These are phyloP conservation scores for Gobiocypris rarus DNA, from an alignment of 2,113 vertebrate species.

Conservation along the genomic window DNA sequence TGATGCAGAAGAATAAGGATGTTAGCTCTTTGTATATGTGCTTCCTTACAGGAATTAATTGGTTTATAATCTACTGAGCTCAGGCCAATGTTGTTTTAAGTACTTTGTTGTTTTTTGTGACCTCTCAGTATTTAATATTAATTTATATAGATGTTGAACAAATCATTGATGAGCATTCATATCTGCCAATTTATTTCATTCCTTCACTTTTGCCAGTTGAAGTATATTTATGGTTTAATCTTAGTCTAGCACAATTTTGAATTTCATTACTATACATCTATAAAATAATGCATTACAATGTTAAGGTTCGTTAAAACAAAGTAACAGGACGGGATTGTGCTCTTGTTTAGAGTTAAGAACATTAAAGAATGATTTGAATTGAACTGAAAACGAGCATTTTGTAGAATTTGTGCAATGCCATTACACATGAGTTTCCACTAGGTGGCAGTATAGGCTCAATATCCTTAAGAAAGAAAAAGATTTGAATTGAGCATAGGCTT, in stretches of 20 bases:
- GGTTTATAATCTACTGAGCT: background rate
- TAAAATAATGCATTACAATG: background rate
- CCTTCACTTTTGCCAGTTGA: background rate
- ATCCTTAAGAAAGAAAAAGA: background rate
- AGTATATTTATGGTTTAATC: background rate
- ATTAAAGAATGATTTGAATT: background rate
- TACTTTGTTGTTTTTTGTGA: slow-evolving; percentile 8
- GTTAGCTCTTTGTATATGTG: background rate
- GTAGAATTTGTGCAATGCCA: background rate
- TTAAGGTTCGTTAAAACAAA: background rate
- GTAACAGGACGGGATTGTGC: background rate
- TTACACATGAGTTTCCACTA: background rate
- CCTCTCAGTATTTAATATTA: background rate
- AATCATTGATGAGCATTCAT: background rate
- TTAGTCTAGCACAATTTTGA: background rate
- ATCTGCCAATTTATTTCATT: background rate
- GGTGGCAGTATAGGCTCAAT: background rate
- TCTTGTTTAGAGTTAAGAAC: background rate
- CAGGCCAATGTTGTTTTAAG: slow-evolving; percentile 2
- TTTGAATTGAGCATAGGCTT: background rate
- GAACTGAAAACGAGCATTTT: background rate
- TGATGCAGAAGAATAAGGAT: slow-evolving; percentile 66
- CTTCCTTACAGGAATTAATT: background rate
- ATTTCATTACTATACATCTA: background rate
- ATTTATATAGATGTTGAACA: background rate